Conservation (phyloP, 2,888 invertebrate genomes). For the Acholoe squamosa region DNA sequence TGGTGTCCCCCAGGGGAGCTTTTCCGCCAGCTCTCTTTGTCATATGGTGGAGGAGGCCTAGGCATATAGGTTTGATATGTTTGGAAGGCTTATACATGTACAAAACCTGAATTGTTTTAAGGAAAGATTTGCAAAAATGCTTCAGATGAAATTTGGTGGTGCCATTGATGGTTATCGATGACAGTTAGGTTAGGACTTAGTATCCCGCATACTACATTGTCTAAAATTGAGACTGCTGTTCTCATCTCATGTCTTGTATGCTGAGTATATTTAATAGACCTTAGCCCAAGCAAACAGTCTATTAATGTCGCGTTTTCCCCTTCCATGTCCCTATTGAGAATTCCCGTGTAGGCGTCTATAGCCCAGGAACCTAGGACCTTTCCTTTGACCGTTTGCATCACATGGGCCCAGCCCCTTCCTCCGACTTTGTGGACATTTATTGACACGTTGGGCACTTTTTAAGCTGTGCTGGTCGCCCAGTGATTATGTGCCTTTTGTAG, state of each 20-base stretch:
- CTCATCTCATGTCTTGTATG: background rate
- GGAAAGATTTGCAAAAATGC: too few relatives aligned
- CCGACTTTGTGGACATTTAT: slow-evolving; percentile 44
- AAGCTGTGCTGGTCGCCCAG: slow-evolving; percentile 8
- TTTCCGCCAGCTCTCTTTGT: background rate
- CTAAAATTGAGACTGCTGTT: background rate
- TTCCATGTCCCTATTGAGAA: background rate
- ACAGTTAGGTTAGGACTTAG: too few relatives aligned
- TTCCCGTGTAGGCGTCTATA: background rate
- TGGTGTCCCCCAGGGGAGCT: background rate
- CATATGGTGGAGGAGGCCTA: background rate
- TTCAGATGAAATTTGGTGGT: too few relatives aligned
- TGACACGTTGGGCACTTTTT: slow-evolving; percentile 49
- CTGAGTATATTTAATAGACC: background rate
- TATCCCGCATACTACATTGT: too few relatives aligned
- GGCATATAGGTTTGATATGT: too few relatives aligned
- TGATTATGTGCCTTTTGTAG: slow-evolving; percentile 60
- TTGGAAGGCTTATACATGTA: too few relatives aligned
- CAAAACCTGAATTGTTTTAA: too few relatives aligned
- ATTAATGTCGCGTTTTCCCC: slow-evolving; percentile 28
- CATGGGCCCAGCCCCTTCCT: background rate
- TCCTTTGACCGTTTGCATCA: slow-evolving; percentile 36
- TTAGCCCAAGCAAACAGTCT: slow-evolving; percentile 1
- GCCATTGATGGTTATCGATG: too few relatives aligned
- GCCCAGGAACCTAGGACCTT: background rate